These are phyloP conservation scores for Pyxicephalus adspersus DNA, from an alignment of 2,113 vertebrate genomes.

Conservation along the genomic window DNA sequence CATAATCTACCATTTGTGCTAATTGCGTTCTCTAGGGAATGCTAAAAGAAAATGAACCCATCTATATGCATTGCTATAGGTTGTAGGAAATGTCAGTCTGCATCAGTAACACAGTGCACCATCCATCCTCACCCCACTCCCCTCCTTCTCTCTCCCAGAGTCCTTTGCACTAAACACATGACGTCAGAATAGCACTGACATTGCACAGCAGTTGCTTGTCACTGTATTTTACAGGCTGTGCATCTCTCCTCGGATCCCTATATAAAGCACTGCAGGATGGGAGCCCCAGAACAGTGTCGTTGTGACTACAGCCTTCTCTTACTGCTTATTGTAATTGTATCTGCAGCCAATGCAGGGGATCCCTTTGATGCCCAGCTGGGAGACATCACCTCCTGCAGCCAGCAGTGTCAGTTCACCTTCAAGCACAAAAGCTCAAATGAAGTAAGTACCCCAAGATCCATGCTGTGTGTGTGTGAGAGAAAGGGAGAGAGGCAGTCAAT, in stretches of 20 bases:
- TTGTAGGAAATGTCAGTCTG: not conserved
- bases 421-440: slow-evolving; percentile 76
- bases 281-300: slow-evolving; percentile 61
- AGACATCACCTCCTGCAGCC: slow-evolving; percentile 83
- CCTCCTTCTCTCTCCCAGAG: slow-evolving; percentile 54
- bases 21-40: too few species aligned
- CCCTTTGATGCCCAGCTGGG: slow-evolving; percentile 80
- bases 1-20: too few species aligned
- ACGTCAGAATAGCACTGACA: slow-evolving; percentile 46
- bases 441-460: slow-evolving; percentile 69
- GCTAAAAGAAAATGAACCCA: too few species aligned
- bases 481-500: not conserved
- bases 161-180: slow-evolving; percentile 37
- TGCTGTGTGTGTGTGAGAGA: too few species aligned
- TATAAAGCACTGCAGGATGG: slow-evolving; percentile 42
- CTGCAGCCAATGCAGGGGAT: slow-evolving; percentile 71
- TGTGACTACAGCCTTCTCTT: slow-evolving; percentile 68
- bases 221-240: slow-evolving; percentile 13
- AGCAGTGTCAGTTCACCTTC: slow-evolving; percentile 77
- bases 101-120: slow-evolving; percentile 2
- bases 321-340: slow-evolving; percentile 70
- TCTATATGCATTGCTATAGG: too few species aligned
- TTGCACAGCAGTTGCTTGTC: slow-evolving; percentile 20
- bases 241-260: slow-evolving; percentile 8
- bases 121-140: not conserved